A percentile compares a stretch with the other conserved stretches of the same genome.
These are phyloP conservation scores for Eupsilia transversa DNA, from an alignment of 2,888 invertebrate genomes.

Conservation along the genomic window DNA sequence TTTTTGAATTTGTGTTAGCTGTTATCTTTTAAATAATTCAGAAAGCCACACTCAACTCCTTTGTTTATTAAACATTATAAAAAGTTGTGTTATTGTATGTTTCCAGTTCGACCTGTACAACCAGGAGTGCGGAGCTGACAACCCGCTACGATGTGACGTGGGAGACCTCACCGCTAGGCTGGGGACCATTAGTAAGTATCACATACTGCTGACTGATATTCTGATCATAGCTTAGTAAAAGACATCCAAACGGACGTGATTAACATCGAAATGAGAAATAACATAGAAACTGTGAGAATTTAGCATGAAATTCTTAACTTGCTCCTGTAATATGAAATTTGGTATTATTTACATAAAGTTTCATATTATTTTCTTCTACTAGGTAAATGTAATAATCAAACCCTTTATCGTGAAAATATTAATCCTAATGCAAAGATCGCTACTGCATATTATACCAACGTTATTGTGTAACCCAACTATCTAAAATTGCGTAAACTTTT, in stretches of 20 bases:
- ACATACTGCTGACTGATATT: not conserved
- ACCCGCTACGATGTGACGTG: constrained; percentile 97
- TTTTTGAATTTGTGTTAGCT: too few species aligned
- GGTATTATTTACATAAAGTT: not conserved
- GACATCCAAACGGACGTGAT: not conserved
- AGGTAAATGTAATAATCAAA: not conserved
- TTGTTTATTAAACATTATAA: not conserved
- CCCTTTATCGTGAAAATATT: not conserved
- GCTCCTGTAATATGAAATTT: not conserved
- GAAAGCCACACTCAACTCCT: not conserved
- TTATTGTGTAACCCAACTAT: not conserved
- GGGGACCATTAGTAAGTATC: constrained; percentile 93
- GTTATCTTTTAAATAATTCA: not conserved
- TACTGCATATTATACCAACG: too few species aligned
- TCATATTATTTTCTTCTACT: not conserved
- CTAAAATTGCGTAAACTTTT: too few species aligned
- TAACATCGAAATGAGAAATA: not conserved
- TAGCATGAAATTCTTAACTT: too few species aligned
- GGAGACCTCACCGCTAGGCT: constrained; percentile 96
- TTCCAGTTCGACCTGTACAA: constrained; percentile 95
- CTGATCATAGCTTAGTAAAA: too few species aligned
- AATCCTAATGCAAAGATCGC: not conserved
- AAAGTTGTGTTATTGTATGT: not conserved
- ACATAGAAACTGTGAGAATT: not conserved
- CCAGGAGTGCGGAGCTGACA: constrained; percentile 96